Evolutionary conservation across 2,113 vertebrate genomes (phyloP).

Genomic region (Sardina pilchardus): DNA sequence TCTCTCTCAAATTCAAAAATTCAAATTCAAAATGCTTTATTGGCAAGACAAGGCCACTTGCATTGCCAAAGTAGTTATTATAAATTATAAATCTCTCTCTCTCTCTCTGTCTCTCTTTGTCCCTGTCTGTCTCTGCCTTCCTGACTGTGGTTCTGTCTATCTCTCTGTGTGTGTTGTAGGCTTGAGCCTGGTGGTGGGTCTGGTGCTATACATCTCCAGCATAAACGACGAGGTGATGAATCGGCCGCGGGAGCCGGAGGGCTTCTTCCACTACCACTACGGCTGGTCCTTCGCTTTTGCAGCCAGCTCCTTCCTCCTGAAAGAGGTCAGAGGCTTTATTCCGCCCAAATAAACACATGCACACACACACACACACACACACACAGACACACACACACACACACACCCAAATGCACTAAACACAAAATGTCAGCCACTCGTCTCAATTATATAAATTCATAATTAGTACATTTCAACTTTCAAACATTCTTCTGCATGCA

Average conservation of each 20-base stretch:
- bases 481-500: too few relatives aligned
- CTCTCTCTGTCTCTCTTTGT: neutral
- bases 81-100: neutral
- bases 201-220: slow-evolving; percentile 89
- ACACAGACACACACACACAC: neutral
- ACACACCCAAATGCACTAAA: too few relatives aligned
- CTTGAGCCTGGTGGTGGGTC: slow-evolving; percentile 60
- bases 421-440: too few relatives aligned
- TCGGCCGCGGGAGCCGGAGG: slow-evolving; percentile 79
- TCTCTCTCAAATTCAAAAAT: neutral
- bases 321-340: slow-evolving; percentile 74
- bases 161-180: slow-evolving; percentile 21
- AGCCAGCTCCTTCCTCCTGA: slow-evolving; percentile 86
- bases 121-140: neutral
- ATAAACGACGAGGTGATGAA: slow-evolving; percentile 90
- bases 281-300: slow-evolving; percentile 91
- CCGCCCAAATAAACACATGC: slow-evolving; percentile 8
- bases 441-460: too few relatives aligned
- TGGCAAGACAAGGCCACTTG: too few relatives aligned
- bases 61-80: too few relatives aligned
- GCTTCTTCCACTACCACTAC: slow-evolving; percentile 83
- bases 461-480: too few relatives aligned
- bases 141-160: neutral
- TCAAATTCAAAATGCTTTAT: too few relatives aligned
- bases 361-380: neutral